A percentile compares a stretch with the other conserved stretches of the same genome.
These are phyloP conservation scores for Rhinolophus ferrumequinum DNA, from an alignment of 2,113 vertebrate genomes.

Conservation along the genomic window DNA sequence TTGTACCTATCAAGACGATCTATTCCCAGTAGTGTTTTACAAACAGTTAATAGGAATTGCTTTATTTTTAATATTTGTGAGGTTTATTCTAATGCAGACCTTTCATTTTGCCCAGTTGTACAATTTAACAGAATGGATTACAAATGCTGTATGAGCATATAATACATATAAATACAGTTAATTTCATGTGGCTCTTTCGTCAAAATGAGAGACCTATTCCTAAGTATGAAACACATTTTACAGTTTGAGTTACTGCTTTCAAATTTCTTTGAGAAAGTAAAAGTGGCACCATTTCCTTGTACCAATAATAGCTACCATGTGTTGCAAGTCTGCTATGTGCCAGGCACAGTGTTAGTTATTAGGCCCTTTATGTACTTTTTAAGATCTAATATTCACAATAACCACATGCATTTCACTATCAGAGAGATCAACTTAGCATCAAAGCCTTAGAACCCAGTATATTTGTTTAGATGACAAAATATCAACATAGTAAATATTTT, in stretches of 20 bases:
- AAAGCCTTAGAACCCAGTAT: background rate
- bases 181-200: background rate
- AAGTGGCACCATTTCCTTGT: background rate
- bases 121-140: background rate
- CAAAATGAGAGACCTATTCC: background rate
- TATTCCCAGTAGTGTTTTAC: background rate
- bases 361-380: background rate
- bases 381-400: background rate
- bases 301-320: background rate
- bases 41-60: background rate
- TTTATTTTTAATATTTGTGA: slow-evolving; percentile 37
- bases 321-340: background rate
- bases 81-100: background rate
- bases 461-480: slow-evolving; percentile 25
- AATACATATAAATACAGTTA: background rate
- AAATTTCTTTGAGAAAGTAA: background rate
- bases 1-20: background rate
- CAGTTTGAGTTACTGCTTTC: background rate
- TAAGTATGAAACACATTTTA: background rate
- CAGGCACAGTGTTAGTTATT: background rate
- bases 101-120: slow-evolving; percentile 18
- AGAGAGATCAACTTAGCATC: background rate
- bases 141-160: background rate
- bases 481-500: background rate
- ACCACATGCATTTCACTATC: background rate